A percentile compares a stretch with the other conserved stretches of the same genome.
Evolutionary conservation across 92 coral and sea anemone species (phyloP).

Genomic region (Micromussa lordhowensis): DNA sequence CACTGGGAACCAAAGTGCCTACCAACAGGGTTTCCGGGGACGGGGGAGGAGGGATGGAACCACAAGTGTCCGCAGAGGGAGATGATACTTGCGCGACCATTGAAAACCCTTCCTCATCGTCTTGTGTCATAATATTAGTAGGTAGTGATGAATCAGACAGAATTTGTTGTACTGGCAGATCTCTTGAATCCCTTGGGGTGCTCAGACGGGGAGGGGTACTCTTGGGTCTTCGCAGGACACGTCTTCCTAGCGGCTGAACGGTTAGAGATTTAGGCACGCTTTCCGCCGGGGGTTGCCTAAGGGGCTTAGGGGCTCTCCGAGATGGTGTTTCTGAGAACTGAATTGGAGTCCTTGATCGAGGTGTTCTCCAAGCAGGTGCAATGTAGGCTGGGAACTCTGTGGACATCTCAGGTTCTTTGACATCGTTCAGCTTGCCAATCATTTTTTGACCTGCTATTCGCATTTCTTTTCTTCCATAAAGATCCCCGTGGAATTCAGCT

Average conservation of each 20-base stretch:
- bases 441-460: slow-evolving; percentile 37
- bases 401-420: not conserved
- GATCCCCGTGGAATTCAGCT: slow-evolving; percentile 75
- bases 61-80: slow-evolving; percentile 46
- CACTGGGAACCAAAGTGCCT: slow-evolving; percentile 1
- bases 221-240: slow-evolving; percentile 59
- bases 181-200: slow-evolving; percentile 57
- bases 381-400: slow-evolving; percentile 55
- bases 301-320: slow-evolving; percentile 78
- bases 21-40: slow-evolving; percentile 73
- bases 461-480: slow-evolving; percentile 58
- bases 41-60: slow-evolving; percentile 89
- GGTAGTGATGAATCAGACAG: slow-evolving; percentile 80
- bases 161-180: slow-evolving; percentile 57
- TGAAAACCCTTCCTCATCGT: slow-evolving; percentile 34
- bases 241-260: slow-evolving; percentile 62
- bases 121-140: slow-evolving; percentile 11
- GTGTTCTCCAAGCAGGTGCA: slow-evolving; percentile 84
- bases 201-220: slow-evolving; percentile 74
- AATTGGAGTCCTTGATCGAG: slow-evolving; percentile 85
- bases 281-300: slow-evolving; percentile 80
- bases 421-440: slow-evolving; percentile 14
- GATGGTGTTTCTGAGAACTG: slow-evolving; percentile 80
- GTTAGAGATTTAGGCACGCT: slow-evolving; percentile 78
- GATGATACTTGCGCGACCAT: slow-evolving; percentile 42